These are phyloP conservation scores for Elephantulus edwardii DNA, from an alignment of 2,113 vertebrate species.

Conservation along the genomic window DNA sequence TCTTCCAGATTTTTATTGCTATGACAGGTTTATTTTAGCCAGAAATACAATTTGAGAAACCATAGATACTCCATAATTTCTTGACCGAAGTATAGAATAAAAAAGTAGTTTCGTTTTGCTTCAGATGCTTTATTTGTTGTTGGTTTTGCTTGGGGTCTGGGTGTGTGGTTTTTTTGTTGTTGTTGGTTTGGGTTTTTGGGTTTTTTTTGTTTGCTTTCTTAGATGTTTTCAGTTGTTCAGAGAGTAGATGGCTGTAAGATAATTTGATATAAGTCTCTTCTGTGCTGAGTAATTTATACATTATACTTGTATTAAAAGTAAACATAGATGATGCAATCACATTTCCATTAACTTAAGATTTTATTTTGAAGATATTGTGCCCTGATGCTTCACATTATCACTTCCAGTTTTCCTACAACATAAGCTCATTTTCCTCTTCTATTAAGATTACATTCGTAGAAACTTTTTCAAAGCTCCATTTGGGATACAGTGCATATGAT, in stretches of 20 bases:
- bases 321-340: background rate
- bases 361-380: background rate
- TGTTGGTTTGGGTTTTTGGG: background rate
- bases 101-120: background rate
- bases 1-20: background rate
- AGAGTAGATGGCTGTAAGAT: accelerated
- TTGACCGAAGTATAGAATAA: background rate
- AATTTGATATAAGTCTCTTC: background rate
- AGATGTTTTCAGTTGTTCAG: background rate
- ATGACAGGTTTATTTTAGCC: background rate
- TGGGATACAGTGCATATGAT: background rate
- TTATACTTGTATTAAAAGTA: background rate
- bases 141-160: no score
- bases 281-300: background rate
- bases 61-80: background rate
- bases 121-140: no score
- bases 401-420: background rate
- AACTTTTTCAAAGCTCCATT: background rate
- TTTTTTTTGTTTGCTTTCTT: background rate
- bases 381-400: background rate
- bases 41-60: background rate
- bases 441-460: background rate
- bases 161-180: no score
- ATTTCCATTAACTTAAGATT: background rate
- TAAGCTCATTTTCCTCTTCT: background rate